Conservation (phyloP, 2,888 invertebrate species). For the Cylloceria caligata region DNA sequence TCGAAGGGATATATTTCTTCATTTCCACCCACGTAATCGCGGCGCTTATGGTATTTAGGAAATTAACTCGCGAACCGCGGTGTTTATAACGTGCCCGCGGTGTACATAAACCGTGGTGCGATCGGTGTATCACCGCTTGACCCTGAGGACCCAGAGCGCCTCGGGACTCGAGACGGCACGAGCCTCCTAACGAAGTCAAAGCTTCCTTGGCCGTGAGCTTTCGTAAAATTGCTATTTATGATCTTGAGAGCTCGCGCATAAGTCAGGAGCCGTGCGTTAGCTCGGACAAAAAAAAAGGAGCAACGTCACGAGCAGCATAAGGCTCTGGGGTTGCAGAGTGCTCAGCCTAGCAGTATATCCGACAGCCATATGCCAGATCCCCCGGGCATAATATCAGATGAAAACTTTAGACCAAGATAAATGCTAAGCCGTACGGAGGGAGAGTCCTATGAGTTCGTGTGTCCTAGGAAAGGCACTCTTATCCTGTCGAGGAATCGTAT, state of each 20-base stretch:
- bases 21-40: not conserved
- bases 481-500: conserved; percentile 49
- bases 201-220: conserved; percentile 64
- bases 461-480: conserved; percentile 53
- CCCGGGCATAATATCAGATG: conserved; percentile 70
- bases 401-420: conserved; percentile 74
- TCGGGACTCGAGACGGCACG: not conserved
- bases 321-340: conserved; percentile 31
- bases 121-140: conserved; percentile 21
- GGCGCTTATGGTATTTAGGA: conserved; percentile 23
- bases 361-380: conserved; percentile 45
- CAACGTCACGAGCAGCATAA: conserved; percentile 42
- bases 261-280: conserved; percentile 9
- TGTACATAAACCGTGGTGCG: not conserved
- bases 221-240: conserved; percentile 70
- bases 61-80: not conserved
- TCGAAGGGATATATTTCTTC: conserved; percentile 1
- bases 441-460: conserved; percentile 39
- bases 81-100: not conserved
- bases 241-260: conserved; percentile 40
- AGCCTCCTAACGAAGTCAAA: conserved; percentile 65
- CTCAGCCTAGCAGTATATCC: conserved; percentile 43
- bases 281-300: conserved; percentile 35
- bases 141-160: conserved; percentile 2
- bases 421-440: conserved; percentile 58